Percentiles rank a stretch among this genome's conserved stretches.
These are phyloP conservation scores for Lucilia sericata DNA, from an alignment of 1,140 invertebrate genomes.

Conservation along the genomic window DNA sequence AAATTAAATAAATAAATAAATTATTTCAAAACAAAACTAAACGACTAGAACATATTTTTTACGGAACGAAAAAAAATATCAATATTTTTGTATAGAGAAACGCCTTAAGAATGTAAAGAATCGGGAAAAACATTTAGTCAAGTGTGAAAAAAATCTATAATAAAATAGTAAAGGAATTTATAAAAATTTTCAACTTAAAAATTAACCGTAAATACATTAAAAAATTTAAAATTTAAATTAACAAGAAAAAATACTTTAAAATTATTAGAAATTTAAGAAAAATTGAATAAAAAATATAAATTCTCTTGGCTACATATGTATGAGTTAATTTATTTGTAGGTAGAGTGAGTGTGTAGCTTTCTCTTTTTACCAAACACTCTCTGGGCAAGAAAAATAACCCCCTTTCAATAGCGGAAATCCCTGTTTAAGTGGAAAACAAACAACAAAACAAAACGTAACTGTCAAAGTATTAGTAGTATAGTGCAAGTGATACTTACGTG, in stretches of 20 bases:
- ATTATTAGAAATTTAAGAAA: background rate
- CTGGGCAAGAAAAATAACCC: background rate
- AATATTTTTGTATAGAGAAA: slow-evolving; percentile 27
- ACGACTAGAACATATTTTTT: background rate
- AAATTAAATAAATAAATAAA: background rate
- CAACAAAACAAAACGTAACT: background rate
- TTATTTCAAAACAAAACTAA: background rate
- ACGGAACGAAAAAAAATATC: background rate
- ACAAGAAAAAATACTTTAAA: background rate
- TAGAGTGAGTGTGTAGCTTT: background rate
- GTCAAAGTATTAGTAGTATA: background rate
- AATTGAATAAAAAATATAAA: background rate
- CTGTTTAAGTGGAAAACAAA: background rate
- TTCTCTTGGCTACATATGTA: no score
- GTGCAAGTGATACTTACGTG: background rate
- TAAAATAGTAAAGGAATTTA: background rate
- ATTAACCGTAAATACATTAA: background rate
- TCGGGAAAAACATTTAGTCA: background rate
- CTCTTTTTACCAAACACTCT: background rate
- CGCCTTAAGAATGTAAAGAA: slow-evolving; percentile 11
- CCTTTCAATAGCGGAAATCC: background rate
- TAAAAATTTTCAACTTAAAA: background rate
- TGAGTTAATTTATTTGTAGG: no score
- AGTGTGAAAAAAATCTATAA: slow-evolving; percentile 29
- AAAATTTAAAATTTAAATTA: background rate